Conservation (phyloP, 2,888 invertebrate species). For the Ptychoptera albimana region DNA sequence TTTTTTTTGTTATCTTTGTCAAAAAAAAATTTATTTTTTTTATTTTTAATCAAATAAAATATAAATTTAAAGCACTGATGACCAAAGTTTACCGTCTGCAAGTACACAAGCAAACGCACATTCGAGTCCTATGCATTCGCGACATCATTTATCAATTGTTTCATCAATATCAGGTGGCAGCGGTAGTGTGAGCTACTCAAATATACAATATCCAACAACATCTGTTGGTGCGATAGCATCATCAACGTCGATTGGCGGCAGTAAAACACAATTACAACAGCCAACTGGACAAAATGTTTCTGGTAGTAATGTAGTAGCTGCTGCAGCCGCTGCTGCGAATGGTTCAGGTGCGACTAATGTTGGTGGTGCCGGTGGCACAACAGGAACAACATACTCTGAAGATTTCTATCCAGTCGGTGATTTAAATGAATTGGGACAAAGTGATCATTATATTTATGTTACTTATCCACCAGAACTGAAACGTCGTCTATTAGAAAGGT, state of each 20-base stretch:
- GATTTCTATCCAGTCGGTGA: slow-evolving; percentile 19
- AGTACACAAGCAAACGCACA: slow-evolving; percentile 43
- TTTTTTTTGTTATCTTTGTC: slow-evolving; percentile 21
- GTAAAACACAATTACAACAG: background rate
- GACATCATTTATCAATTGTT: slow-evolving; percentile 26
- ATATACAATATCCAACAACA: background rate
- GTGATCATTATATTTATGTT: slow-evolving; percentile 73
- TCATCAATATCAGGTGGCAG: slow-evolving; percentile 27
- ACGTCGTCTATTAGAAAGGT: slow-evolving; percentile 68
- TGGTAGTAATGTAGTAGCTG: slow-evolving; percentile 8
- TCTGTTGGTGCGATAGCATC: background rate
- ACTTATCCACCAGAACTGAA: slow-evolving; percentile 78
- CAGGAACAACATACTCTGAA: slow-evolving; percentile 13
- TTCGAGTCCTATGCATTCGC: slow-evolving; percentile 44
- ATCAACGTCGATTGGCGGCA: background rate
- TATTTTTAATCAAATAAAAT: no score
- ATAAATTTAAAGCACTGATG: slow-evolving; percentile 39
- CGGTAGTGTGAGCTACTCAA: no score
- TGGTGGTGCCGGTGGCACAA: slow-evolving; percentile 18
- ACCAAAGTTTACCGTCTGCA: slow-evolving; percentile 41
- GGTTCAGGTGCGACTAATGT: slow-evolving; percentile 14
- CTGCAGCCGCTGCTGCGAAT: slow-evolving; percentile 16
- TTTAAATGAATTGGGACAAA: slow-evolving; percentile 39
- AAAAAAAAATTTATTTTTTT: background rate
- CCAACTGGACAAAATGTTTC: background rate